A percentile compares a stretch with the other conserved stretches of the same genome.
phyloP scores from a whole-genome alignment of 2,797 vertebrate species.

The Megalops cyprinoides region DNA sequence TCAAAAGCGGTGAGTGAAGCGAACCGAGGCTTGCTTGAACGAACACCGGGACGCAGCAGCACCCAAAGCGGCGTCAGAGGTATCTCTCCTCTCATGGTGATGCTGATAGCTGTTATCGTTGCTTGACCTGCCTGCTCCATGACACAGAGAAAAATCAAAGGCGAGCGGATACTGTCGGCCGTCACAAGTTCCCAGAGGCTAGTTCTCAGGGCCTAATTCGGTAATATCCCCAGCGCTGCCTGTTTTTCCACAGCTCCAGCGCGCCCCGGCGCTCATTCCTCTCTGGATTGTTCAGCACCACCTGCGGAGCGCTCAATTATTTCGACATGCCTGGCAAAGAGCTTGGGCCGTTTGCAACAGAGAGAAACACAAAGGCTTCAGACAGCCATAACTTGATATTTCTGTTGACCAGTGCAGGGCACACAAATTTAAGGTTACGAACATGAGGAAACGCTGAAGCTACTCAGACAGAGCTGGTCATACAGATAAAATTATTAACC shows the following conservation, averaged over 20 bases:
- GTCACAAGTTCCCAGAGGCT: conserved; percentile 25
- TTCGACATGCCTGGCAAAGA: conserved; percentile 17
- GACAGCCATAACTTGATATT: not conserved
- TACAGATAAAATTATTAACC: not conserved
- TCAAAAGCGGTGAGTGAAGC: conserved; percentile 2
- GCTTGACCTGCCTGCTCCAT: conserved; percentile 57
- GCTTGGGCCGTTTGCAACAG: not conserved
- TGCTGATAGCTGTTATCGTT: conserved; percentile 65
- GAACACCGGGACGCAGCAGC: not conserved
- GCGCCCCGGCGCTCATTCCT: conserved; percentile 30
- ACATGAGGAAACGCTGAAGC: not conserved
- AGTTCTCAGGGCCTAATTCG: conserved; percentile 25
- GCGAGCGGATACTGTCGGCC: not conserved
- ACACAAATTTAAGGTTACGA: not conserved
- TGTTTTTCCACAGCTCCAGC: conserved; percentile 20
- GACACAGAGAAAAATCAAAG: conserved; percentile 58
- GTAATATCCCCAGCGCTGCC: conserved; percentile 31
- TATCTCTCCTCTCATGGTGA: conserved; percentile 43
- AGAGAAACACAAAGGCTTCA: not conserved
- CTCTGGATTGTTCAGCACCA: conserved; percentile 25
- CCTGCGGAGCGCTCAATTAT: conserved; percentile 26
- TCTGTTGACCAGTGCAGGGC: not conserved
- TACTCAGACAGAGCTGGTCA: not conserved
- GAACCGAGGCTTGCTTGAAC: not conserved
- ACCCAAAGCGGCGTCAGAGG: not conserved